These are phyloP conservation scores for Helicolenus hilgendorfi DNA, from an alignment of 2,797 vertebrate genomes.

Conservation along the genomic window DNA sequence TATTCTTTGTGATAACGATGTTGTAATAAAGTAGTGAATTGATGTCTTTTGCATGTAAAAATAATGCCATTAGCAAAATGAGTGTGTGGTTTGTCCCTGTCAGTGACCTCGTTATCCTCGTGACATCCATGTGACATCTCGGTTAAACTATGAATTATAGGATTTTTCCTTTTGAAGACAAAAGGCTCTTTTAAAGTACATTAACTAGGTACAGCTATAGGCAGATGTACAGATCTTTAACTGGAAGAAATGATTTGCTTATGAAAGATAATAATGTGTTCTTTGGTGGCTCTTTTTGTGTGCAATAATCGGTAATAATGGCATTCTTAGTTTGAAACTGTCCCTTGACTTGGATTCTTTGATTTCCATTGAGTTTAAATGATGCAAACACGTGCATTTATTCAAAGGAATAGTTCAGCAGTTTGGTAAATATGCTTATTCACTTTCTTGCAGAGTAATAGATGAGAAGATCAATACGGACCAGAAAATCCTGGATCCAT, in stretches of 20 bases:
- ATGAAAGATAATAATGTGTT: neutral
- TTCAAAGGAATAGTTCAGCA: neutral
- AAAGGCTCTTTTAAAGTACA: neutral
- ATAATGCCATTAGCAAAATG: neutral
- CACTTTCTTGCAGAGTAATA: neutral
- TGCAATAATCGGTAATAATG: neutral
- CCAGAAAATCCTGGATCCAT: neutral
- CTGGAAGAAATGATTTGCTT: neutral
- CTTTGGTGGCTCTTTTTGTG: neutral
- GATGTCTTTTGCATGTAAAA: neutral
- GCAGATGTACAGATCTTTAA: neutral
- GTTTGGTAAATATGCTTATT: neutral
- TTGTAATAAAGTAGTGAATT: neutral
- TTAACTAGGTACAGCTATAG: neutral
- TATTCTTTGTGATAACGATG: neutral
- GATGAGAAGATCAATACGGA: neutral
- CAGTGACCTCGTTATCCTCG: neutral
- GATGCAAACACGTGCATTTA: neutral
- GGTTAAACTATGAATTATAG: neutral
- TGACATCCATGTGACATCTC: neutral
- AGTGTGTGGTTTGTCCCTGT: neutral
- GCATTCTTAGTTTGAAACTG: neutral
- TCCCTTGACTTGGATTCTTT: neutral
- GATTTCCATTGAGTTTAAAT: neutral
- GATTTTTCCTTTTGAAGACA: neutral